These are phyloP conservation scores for Daboia siamensis DNA, from an alignment of 2,113 vertebrate species.

Conservation along the genomic window DNA sequence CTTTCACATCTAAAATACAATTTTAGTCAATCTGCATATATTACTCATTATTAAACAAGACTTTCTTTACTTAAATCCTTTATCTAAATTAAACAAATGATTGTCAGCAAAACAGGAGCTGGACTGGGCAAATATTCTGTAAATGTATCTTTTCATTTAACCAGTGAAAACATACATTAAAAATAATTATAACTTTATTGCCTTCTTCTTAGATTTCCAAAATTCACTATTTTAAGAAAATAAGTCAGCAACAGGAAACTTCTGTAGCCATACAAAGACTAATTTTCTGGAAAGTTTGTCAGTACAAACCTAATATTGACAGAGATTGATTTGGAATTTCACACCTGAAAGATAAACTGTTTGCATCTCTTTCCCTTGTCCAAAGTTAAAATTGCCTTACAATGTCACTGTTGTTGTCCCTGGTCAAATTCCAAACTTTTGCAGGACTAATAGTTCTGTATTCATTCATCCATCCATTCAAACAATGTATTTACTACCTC, in stretches of 20 bases:
- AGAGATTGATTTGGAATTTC: not conserved
- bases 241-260: not conserved
- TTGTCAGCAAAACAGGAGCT: constrained; percentile 28
- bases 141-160: constrained; percentile 27
- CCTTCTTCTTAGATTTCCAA: constrained; percentile 14
- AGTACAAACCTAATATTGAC: not conserved
- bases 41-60: constrained; percentile 27
- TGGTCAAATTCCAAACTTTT: not conserved
- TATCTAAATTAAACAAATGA: constrained; percentile 37
- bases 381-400: not conserved
- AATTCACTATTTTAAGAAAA: constrained; percentile 13
- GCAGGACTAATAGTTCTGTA: not conserved
- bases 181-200: not conserved
- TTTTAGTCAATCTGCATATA: constrained; percentile 30
- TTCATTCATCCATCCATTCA: not conserved
- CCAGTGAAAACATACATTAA: not conserved
- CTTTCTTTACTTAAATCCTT: constrained; percentile 38
- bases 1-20: not conserved
- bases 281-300: not conserved
- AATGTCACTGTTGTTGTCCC: not conserved
- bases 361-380: not conserved
- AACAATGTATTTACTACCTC: not conserved
- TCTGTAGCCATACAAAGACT: not conserved
- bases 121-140: constrained; percentile 20
- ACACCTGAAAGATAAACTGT: not conserved